Conservation (phyloP, 2,113 vertebrate species). For the Ia io region DNA sequence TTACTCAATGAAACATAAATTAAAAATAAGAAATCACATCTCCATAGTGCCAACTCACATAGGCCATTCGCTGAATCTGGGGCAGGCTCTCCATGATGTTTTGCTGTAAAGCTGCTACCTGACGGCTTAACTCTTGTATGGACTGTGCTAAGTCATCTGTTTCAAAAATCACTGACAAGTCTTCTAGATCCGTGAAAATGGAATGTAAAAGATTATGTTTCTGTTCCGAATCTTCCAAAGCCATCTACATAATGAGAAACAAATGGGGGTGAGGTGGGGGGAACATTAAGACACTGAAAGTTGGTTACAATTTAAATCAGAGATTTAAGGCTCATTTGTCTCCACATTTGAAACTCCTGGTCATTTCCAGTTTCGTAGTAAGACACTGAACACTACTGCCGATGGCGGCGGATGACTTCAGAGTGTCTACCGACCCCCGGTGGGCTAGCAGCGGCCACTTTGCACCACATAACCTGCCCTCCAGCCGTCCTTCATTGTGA, state of each 20-base stretch:
- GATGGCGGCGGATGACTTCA: neutral
- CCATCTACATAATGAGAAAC: constrained; percentile 82
- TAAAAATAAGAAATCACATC: neutral
- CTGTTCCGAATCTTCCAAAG: constrained; percentile 91
- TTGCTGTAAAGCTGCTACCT: constrained; percentile 85
- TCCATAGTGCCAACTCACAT: constrained; percentile 83
- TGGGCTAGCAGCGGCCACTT: neutral
- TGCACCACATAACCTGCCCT: neutral
- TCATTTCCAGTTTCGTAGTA: neutral
- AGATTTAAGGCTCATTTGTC: neutral
- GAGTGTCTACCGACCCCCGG: neutral
- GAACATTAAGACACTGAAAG: neutral
- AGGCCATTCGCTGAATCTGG: constrained; percentile 86
- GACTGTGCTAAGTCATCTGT: constrained; percentile 80
- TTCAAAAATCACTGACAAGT: constrained; percentile 88
- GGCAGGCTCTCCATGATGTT: constrained; percentile 86
- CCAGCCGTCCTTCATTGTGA: neutral
- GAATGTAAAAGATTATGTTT: constrained; percentile 87
- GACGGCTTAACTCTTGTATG: constrained; percentile 81
- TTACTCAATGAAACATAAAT: neutral
- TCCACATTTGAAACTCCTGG: neutral
- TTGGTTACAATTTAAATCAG: neutral
- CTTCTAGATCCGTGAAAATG: constrained; percentile 84
- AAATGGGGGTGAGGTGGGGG: neutral
- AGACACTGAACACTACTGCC: neutral